phyloP scores from a whole-genome alignment of 2,113 vertebrate species.

The Astur gentilis region DNA sequence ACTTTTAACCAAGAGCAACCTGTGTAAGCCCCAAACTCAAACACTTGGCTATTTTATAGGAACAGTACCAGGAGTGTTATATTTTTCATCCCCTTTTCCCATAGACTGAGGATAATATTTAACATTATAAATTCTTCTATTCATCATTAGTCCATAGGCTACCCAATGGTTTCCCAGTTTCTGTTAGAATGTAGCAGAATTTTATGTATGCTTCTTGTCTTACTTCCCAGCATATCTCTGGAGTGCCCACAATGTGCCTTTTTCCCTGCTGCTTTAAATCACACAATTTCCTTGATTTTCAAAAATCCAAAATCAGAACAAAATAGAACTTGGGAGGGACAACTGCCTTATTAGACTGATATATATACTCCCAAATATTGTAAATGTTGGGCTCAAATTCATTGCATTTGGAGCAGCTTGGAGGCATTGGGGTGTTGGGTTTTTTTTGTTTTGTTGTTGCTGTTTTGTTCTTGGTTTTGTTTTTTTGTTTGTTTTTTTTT shows the following conservation, averaged over 20 bases:
- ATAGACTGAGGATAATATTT: background rate
- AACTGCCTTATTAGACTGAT: background rate
- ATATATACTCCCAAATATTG: background rate
- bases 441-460: background rate
- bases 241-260: background rate
- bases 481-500: background rate
- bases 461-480: background rate
- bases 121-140: background rate
- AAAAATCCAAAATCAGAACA: background rate
- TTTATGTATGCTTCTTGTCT: background rate
- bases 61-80: background rate
- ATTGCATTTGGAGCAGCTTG: rapidly evolving
- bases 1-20: background rate
- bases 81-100: background rate
- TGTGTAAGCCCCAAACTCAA: background rate
- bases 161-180: background rate
- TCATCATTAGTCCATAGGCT: background rate
- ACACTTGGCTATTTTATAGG: background rate
- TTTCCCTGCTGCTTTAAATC: background rate
- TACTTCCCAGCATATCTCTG: background rate
- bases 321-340: background rate
- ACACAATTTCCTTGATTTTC: background rate
- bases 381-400: background rate
- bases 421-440: background rate
- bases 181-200: background rate